Conservation (phyloP, 2,797 vertebrate species). For the Enteromius unitaeniatus region DNA sequence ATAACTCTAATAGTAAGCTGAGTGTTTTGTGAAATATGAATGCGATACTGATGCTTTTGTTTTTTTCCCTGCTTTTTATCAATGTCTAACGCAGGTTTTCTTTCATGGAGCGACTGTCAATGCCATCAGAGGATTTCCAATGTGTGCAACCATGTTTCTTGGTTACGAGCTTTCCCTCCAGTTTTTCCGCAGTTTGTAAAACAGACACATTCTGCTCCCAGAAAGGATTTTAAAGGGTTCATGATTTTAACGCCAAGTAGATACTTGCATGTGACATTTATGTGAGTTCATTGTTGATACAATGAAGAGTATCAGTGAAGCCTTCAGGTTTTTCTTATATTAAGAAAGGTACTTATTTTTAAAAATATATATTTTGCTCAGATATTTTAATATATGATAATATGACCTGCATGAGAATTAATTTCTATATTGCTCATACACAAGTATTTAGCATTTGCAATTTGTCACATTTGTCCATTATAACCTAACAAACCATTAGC, state of each 20-base stretch:
- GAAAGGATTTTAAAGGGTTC: not conserved
- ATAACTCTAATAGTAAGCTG: not conserved
- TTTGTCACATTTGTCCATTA: conserved; percentile 9
- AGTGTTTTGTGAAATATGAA: conserved; percentile 12
- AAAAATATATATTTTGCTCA: conserved; percentile 24
- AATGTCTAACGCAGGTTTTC: conserved; percentile 84
- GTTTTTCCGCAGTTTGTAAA: conserved; percentile 80
- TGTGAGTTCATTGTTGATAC: conserved; percentile 25
- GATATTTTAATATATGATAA: conserved; percentile 50
- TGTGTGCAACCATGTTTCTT: conserved; percentile 95
- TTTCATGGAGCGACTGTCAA: conserved; percentile 89
- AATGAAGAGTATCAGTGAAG: conserved; percentile 45
- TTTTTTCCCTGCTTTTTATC: not conserved
- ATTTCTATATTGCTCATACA: conserved; percentile 28
- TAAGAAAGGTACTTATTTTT: conserved; percentile 70
- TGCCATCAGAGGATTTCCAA: conserved; percentile 92
- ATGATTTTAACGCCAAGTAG: not conserved
- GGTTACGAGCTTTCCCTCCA: conserved; percentile 91
- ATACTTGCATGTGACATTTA: conserved; percentile 3
- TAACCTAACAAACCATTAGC: not conserved
- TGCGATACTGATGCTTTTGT: not conserved
- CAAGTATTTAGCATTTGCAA: not conserved
- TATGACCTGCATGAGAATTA: conserved; percentile 6
- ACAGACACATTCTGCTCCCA: not conserved
- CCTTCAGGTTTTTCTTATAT: conserved; percentile 76